phyloP scores from a whole-genome alignment of 2,113 vertebrate genomes.

The cattle (Bos taurus) region DNA sequence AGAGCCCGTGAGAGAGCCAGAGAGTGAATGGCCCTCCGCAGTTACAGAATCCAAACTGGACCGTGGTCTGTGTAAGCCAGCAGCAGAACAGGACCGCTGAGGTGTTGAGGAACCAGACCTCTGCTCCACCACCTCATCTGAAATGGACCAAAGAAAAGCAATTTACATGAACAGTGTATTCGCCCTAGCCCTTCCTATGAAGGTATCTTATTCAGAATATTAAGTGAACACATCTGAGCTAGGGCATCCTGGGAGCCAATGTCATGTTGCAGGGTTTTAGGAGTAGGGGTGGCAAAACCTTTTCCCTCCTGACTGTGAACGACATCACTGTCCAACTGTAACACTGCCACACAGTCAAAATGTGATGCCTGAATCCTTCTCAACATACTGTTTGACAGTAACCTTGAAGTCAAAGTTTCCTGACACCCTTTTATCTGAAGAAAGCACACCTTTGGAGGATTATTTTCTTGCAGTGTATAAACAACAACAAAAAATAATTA shows the following conservation, averaged over 20 bases:
- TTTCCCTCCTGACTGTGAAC: background rate
- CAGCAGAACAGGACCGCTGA: slow-evolving; percentile 92
- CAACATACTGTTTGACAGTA: background rate
- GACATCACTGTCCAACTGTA: background rate
- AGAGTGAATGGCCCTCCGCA: slow-evolving; percentile 82
- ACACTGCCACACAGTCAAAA: background rate
- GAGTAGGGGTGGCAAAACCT: background rate
- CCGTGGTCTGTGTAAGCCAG: slow-evolving; percentile 89
- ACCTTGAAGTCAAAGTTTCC: background rate
- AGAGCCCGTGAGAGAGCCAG: slow-evolving; percentile 89
- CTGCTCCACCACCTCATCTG: slow-evolving; percentile 93
- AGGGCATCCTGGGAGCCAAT: background rate
- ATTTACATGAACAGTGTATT: background rate
- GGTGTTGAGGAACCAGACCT: slow-evolving; percentile 95
- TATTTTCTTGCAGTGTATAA: background rate
- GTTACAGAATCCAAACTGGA: slow-evolving; percentile 90
- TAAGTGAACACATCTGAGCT: background rate
- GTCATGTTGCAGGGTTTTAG: background rate
- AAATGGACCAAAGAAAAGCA: slow-evolving; percentile 32
- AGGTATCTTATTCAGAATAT: background rate
- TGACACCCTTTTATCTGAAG: background rate
- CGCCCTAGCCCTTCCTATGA: background rate
- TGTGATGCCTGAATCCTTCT: background rate
- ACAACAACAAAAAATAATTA: background rate
- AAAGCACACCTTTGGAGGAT: background rate